phyloP scores from a whole-genome alignment of 2,797 vertebrate genomes.

The Chloroceryle inda region DNA sequence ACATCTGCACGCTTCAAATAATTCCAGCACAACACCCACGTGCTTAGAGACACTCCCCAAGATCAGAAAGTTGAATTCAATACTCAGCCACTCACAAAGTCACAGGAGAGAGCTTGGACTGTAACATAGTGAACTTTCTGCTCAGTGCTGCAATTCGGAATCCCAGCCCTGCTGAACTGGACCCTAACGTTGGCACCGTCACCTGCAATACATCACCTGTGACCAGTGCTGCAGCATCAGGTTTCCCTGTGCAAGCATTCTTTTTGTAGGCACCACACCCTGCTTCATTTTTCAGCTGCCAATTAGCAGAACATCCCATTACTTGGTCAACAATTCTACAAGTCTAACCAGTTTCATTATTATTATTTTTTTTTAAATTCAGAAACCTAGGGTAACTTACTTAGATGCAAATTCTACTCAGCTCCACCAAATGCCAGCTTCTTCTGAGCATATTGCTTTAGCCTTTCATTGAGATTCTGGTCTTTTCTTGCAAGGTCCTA shows the following conservation, averaged over 20 bases:
- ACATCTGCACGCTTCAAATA: neutral
- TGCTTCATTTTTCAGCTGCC: conserved; percentile 12
- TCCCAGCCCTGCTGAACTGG: neutral
- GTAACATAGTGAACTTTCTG: conserved; percentile 20
- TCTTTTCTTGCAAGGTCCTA: neutral
- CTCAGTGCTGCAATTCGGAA: neutral
- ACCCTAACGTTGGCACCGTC: neutral
- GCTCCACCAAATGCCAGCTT: neutral
- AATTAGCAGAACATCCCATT: conserved; percentile 49
- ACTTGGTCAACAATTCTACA: conserved; percentile 49
- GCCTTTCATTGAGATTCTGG: neutral
- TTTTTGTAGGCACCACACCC: conserved; percentile 23
- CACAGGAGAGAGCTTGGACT: conserved; percentile 9
- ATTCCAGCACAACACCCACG: neutral
- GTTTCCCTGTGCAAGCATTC: neutral
- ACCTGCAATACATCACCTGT: neutral
- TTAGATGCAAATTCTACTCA: neutral
- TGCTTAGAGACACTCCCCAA: conserved; percentile 24
- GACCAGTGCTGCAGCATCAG: neutral
- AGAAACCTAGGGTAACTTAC: neutral
- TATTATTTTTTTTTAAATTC: neutral
- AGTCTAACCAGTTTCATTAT: conserved; percentile 52
- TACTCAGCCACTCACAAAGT: conserved; percentile 55
- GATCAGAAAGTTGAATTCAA: conserved; percentile 63
- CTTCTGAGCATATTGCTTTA: neutral